phyloP scores from a whole-genome alignment of 92 coral and sea anemone species.

The Hydrozoanthus gracilis region DNA sequence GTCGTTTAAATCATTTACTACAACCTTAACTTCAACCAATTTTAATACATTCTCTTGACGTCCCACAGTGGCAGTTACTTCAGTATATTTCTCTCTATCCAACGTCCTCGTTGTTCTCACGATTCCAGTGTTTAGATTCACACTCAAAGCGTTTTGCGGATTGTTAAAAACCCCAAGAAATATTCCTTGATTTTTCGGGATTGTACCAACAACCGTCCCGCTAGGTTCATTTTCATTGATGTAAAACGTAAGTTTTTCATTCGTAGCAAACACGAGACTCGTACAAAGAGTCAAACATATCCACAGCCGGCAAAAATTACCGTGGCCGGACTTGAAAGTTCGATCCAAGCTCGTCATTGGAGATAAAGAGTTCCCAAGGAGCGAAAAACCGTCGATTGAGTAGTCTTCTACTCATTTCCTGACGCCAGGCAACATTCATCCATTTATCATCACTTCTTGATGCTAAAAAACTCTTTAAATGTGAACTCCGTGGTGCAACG shows the following conservation, averaged over 20 bases:
- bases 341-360: conserved; percentile 28
- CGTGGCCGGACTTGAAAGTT: conserved; percentile 21
- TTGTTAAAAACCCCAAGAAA: not conserved
- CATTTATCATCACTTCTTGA: conserved; percentile 15
- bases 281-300: conserved; percentile 55
- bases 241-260: conserved; percentile 49
- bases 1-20: conserved; percentile 90
- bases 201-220: conserved; percentile 79
- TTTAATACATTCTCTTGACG: not conserved
- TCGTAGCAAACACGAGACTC: conserved; percentile 44
- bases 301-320: conserved; percentile 59
- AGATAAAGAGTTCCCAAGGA: conserved; percentile 14
- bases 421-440: conserved; percentile 9
- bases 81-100: conserved; percentile 79
- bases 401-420: conserved; percentile 44
- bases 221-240: conserved; percentile 82
- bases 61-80: not conserved
- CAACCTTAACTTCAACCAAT: conserved; percentile 46
- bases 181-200: conserved; percentile 47
- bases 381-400: conserved; percentile 29
- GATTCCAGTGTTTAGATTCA: conserved; percentile 52
- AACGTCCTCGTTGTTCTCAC: conserved; percentile 64
- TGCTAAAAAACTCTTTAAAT: not conserved
- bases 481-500: conserved; percentile 10
- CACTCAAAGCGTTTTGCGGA: not conserved